A percentile compares a stretch with the other conserved stretches of the same genome.
phyloP scores from a whole-genome alignment of 2,797 vertebrate species.

The Coendou prehensilis region DNA sequence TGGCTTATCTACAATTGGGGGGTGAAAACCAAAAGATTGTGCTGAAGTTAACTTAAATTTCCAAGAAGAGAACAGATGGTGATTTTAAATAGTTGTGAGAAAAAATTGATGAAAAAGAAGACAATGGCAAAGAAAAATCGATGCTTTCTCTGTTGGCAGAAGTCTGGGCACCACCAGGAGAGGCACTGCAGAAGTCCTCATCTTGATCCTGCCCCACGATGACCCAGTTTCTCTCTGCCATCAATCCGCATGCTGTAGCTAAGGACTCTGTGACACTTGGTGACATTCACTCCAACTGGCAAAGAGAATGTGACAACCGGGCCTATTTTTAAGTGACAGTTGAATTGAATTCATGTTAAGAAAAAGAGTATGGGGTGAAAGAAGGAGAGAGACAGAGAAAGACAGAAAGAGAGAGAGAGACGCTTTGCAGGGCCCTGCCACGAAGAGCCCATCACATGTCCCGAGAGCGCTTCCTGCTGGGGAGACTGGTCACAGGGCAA shows the following conservation, averaged over 20 bases:
- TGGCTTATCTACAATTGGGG: constrained; percentile 37
- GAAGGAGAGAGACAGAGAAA: neutral
- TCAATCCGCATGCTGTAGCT: neutral
- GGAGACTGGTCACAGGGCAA: neutral
- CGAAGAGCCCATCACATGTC: neutral
- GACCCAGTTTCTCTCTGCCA: constrained; percentile 36
- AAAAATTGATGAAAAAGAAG: constrained; percentile 55
- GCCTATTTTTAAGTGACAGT: constrained; percentile 66
- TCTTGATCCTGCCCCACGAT: neutral
- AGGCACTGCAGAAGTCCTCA: neutral
- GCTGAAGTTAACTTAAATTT: constrained; percentile 66
- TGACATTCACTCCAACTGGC: constrained; percentile 64
- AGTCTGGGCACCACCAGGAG: neutral
- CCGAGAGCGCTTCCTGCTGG: neutral
- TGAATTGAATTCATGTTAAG: constrained; percentile 66
- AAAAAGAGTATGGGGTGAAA: neutral
- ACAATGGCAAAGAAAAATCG: constrained; percentile 52
- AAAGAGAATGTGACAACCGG: constrained; percentile 61
- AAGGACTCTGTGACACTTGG: constrained; percentile 41
- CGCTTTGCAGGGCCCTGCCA: constrained; percentile 13
- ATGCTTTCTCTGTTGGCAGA: neutral
- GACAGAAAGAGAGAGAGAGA: too few relatives aligned
- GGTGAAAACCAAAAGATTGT: constrained; percentile 50
- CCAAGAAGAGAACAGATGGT: constrained; percentile 69
- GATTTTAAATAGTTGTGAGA: constrained; percentile 67